Conservation (phyloP, 2,113 vertebrate genomes). For the Ailuropoda melanoleuca region DNA sequence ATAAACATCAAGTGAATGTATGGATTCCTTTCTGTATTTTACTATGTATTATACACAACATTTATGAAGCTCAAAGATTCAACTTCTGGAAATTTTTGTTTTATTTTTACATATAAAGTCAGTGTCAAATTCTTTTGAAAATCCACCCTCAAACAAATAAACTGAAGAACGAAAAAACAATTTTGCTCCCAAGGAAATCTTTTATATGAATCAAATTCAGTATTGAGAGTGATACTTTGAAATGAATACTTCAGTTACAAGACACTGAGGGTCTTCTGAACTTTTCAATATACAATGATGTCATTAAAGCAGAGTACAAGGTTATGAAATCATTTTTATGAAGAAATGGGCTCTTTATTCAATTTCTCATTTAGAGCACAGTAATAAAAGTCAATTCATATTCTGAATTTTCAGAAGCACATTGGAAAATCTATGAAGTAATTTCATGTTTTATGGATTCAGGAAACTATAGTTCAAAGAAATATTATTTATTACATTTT, state of each 20-base stretch:
- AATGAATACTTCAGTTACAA: background rate
- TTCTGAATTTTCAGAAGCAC: slow-evolving; percentile 56
- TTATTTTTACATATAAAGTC: background rate
- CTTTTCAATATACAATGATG: slow-evolving; percentile 28
- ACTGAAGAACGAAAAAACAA: background rate
- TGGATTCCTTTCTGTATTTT: background rate
- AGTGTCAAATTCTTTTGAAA: slow-evolving; percentile 2
- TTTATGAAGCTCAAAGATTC: background rate
- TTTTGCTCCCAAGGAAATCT: background rate
- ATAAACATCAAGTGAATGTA: background rate
- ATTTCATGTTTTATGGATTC: slow-evolving; percentile 61
- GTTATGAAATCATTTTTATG: slow-evolving; percentile 61
- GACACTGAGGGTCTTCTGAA: background rate
- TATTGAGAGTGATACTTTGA: slow-evolving; percentile 19
- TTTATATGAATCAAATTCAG: slow-evolving; percentile 10
- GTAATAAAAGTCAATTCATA: slow-evolving; percentile 54
- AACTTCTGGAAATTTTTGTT: background rate
- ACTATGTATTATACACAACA: background rate
- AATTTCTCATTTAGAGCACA: slow-evolving; percentile 35
- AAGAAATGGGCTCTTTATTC: slow-evolving; percentile 46
- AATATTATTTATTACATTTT: slow-evolving; percentile 53
- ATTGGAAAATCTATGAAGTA: slow-evolving; percentile 64
- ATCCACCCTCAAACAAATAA: background rate
- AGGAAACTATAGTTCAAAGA: slow-evolving; percentile 55
- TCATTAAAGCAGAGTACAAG: slow-evolving; percentile 52